Percentiles rank a stretch among this genome's conserved stretches.
These are phyloP conservation scores for Ispidina picta DNA, from an alignment of 2,797 vertebrate genomes.

Conservation along the genomic window DNA sequence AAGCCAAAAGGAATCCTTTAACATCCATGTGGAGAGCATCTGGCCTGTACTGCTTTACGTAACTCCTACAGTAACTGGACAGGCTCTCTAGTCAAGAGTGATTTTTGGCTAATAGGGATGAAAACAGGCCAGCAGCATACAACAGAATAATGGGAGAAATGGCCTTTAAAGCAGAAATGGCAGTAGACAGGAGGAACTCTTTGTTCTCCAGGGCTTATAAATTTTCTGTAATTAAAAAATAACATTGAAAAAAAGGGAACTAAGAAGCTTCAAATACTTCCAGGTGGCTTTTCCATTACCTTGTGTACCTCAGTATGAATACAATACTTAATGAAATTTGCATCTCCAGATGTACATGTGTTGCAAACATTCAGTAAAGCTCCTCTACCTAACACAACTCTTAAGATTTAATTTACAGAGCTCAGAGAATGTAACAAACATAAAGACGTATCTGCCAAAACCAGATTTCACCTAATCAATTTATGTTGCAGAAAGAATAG, in stretches of 20 bases:
- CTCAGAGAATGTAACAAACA: neutral
- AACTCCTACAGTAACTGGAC: neutral
- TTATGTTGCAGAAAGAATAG: neutral
- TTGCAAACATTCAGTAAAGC: neutral
- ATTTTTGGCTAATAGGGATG: neutral
- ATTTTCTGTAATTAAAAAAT: neutral
- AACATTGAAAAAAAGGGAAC: neutral
- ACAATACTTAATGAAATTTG: neutral
- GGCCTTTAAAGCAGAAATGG: neutral
- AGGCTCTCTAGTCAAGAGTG: neutral
- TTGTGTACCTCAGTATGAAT: neutral
- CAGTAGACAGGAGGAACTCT: neutral
- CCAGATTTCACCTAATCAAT: neutral
- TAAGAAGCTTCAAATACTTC: neutral
- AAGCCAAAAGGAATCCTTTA: neutral
- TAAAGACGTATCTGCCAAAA: neutral
- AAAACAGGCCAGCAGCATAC: neutral
- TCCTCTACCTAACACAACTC: neutral
- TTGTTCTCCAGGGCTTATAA: neutral
- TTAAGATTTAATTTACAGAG: neutral
- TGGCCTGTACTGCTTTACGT: neutral
- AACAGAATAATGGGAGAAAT: neutral
- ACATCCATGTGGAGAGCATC: neutral
- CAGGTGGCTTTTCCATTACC: neutral
- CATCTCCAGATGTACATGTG: rapidly evolving